Evolutionary conservation across 35 echinoderm and acorn worm species (phyloP).

Genomic region (Ophiothrix spiculata): DNA sequence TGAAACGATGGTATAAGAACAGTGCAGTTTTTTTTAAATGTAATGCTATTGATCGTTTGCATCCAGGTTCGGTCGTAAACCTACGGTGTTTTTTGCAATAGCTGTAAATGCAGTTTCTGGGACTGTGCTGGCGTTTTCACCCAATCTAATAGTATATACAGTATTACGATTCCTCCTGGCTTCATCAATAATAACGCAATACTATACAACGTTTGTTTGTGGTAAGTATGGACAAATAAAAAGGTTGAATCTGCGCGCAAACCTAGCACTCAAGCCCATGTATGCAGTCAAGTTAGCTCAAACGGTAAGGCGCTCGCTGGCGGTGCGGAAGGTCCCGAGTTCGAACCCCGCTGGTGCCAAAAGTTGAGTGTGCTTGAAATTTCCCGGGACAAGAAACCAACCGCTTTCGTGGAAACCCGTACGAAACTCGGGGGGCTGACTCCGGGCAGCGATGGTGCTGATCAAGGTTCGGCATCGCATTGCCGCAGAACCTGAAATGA

Average conservation of each 20-base stretch:
- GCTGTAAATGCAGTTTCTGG: not conserved
- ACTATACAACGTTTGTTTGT: constrained; percentile 54
- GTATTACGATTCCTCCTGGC: constrained; percentile 38
- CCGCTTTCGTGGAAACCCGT: not conserved
- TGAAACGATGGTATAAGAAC: no score
- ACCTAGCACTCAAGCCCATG: not conserved
- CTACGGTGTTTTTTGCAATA: not conserved
- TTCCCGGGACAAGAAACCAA: no score
- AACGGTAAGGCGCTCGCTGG: no score
- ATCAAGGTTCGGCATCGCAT: not conserved
- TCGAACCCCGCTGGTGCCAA: no score
- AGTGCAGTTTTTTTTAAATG: no score
- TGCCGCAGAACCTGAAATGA: no score
- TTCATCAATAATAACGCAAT: constrained; percentile 37
- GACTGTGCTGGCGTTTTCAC: constrained; percentile 2
- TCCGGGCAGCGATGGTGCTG: not conserved
- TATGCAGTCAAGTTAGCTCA: no score
- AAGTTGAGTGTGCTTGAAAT: no score
- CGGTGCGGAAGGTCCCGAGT: no score
- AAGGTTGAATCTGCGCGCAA: no score
- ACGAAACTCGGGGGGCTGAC: not conserved
- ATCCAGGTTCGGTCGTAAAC: constrained; percentile 23
- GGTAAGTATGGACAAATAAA: no score
- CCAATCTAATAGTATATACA: constrained; percentile 14
- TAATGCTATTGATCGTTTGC: no score